Evolutionary conservation across 2,888 invertebrate genomes (phyloP).

Genomic region (Lepidonotus clava): DNA sequence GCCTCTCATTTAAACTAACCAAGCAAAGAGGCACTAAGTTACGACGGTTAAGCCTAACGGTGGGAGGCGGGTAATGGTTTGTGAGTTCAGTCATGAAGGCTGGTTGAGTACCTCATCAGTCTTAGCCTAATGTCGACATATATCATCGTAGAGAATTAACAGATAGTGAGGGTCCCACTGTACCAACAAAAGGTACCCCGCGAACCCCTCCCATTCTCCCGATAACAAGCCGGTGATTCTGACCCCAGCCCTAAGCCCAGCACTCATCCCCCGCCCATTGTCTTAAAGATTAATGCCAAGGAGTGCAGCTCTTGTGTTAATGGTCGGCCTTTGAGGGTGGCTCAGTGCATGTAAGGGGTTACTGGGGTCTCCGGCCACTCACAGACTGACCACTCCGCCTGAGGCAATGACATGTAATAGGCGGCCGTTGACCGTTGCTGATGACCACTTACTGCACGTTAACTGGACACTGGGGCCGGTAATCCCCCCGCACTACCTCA

Average conservation of each 20-base stretch:
- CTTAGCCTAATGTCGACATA: not conserved
- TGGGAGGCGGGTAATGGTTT: not conserved
- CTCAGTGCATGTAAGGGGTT: not conserved
- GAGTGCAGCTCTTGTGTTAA: not conserved
- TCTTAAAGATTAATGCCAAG: not conserved
- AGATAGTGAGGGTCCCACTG: not conserved
- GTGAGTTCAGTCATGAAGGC: not conserved
- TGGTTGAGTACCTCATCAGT: not conserved
- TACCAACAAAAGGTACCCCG: not conserved
- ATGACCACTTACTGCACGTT: not conserved
- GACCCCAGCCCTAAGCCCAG: not conserved
- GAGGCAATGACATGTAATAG: not conserved
- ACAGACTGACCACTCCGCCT: not conserved
- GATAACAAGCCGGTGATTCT: not conserved
- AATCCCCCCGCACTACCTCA: not conserved
- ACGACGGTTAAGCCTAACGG: too few species aligned
- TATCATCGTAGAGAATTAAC: not conserved
- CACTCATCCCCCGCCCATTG: not conserved
- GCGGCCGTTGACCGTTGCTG: not conserved
- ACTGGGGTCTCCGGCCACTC: not conserved
- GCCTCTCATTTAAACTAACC: too few species aligned
- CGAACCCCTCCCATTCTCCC: not conserved
- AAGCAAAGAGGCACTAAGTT: too few species aligned
- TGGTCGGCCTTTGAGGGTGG: not conserved
- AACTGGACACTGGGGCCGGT: not conserved